Base-by-base conservation (phyloP, 2,888 invertebrate species). In the Sericinus montela region DNA sequence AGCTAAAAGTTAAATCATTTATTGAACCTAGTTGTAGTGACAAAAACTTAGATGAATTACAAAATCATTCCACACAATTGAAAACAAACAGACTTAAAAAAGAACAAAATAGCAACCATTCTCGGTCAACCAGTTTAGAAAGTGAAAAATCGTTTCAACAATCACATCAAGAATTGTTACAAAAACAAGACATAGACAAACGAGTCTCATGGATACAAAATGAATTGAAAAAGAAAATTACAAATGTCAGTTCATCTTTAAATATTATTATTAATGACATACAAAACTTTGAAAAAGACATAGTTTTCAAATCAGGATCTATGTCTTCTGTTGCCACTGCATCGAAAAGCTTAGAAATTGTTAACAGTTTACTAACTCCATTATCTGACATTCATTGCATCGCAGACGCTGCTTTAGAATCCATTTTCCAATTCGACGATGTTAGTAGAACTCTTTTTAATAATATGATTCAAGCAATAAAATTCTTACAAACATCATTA, bases 291-390 rank as follows among this genome's bases (percentile, higher is more conserved):
- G 92, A 93, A 72, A 89, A 91, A 57, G 93, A 93, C 72, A 90
- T 93, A 6, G 78, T 91, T 36, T 75, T 91, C 2, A 92, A 93
- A 68, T 92, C 93, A 7, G 90, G 91, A 40, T 78, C 92, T 53
- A 92, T 93, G 90, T 91, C 93, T 63, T 91, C 93, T 0, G 90
- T 92, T 8, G 90, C 92, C 16, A 91, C 93, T 2, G 92, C 92
- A 0, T 91, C 92, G 46, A 90, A 91, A 62, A 93, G 93, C 63
- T 85, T 93, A 53, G 92, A 92, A 69, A 91, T 93, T 23, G 89
- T 93, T 9, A 88, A 86, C 39, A 92, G 91, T 62, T 73, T 93
- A 19, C 80, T 90, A 7, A 89, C 91, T 29, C 93, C 94, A 0
- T 67, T 93, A 10, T 89, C 88, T 46, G 92, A 93, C 71, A 91